Percentiles rank a stretch among this genome's conserved stretches.
Evolutionary conservation across 2,797 vertebrate species (phyloP).

Genomic region (Tachyglossus aculeatus): DNA sequence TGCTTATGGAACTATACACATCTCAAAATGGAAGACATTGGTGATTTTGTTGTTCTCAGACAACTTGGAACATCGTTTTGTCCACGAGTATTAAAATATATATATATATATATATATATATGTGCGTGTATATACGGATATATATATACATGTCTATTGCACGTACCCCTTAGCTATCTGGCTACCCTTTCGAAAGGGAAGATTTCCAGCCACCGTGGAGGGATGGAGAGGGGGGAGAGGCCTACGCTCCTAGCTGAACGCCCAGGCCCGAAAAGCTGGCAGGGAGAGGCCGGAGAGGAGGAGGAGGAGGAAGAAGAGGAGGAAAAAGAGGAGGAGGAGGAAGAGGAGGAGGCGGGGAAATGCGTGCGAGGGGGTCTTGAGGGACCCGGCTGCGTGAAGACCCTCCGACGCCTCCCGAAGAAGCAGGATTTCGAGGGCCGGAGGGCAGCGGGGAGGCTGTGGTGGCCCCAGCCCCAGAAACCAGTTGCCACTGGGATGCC

Average conservation of each 20-base stretch:
- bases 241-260: not conserved
- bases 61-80: constrained; percentile 97
- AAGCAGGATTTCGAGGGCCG: too few species aligned
- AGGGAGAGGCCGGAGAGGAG: too few species aligned
- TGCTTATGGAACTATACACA: constrained; percentile 99
- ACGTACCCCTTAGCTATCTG: constrained; percentile 81
- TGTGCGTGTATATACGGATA: constrained; percentile 52
- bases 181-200: constrained; percentile 66
- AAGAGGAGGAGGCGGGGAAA: too few species aligned
- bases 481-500: too few species aligned
- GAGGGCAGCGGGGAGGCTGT: too few species aligned
- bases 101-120: constrained; percentile 60
- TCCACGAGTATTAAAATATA: constrained; percentile 95
- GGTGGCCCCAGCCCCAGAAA: too few species aligned
- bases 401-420: too few species aligned
- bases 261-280: too few species aligned
- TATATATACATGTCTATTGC: constrained; percentile 91
- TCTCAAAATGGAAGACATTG: constrained; percentile 99
- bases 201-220: constrained; percentile 59
- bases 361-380: too few species aligned
- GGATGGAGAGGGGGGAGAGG: not conserved
- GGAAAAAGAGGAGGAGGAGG: not conserved
- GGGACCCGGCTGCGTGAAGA: too few species aligned
- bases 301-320: not conserved
- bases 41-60: constrained; percentile 99